A percentile compares a stretch with the other conserved stretches of the same genome.
phyloP scores from a whole-genome alignment of 1,140 invertebrate species.

The Meloidogyne chitwoodi region DNA sequence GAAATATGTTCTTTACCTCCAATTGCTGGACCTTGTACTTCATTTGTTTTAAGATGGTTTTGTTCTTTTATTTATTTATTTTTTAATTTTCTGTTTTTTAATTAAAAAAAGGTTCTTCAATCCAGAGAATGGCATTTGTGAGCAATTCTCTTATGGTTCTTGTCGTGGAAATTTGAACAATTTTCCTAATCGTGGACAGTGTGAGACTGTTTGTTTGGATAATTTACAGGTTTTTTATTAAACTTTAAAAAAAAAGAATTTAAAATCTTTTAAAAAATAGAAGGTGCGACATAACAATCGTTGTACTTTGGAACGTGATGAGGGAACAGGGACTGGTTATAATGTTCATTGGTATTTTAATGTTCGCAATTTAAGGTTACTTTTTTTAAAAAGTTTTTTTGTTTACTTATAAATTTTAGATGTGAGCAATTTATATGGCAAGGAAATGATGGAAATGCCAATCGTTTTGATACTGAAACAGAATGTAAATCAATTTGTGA shows the following conservation, averaged over 20 bases:
- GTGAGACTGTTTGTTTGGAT: not conserved
- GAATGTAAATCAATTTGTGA: conserved; percentile 31
- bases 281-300: not conserved
- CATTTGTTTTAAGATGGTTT: conserved; percentile 27
- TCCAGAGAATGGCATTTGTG: conserved; percentile 40
- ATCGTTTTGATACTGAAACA: conserved; percentile 22
- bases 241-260: too few species aligned
- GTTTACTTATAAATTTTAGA: not conserved
- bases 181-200: conserved; percentile 17
- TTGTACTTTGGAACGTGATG: conserved; percentile 17
- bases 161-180: conserved; percentile 49
- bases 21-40: conserved; percentile 22
- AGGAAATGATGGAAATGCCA: conserved; percentile 33
- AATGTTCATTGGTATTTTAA: conserved; percentile 26
- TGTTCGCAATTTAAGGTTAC: conserved; percentile 1
- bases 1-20: conserved; percentile 23
- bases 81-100: not conserved
- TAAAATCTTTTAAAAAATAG: not conserved
- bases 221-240: not conserved
- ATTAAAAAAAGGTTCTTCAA: conserved; percentile 54
- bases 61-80: not conserved
- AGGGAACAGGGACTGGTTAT: conserved; percentile 29
- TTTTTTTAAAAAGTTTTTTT: not conserved
- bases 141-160: conserved; percentile 49
- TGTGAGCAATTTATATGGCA: conserved; percentile 34